phyloP scores from a whole-genome alignment of 1,140 invertebrate genomes.

The Drosophila miranda region DNA sequence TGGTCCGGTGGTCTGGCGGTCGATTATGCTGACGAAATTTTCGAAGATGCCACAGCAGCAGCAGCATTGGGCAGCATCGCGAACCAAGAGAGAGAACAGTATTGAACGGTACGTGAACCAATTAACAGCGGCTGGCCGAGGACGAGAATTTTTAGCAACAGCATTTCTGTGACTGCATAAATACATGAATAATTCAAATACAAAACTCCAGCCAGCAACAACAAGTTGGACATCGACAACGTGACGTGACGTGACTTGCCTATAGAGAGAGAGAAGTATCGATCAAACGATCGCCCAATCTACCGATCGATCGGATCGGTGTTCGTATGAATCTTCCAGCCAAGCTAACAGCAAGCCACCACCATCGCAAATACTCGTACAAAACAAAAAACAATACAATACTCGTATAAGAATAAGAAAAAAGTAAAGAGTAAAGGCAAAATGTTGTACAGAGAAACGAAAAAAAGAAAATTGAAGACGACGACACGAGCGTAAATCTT shows the following conservation, averaged over 20 bases:
- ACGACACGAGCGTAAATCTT: conserved; percentile 79
- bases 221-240: conserved; percentile 37
- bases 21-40: conserved; percentile 69
- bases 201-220: conserved; percentile 25
- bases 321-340: conserved; percentile 32
- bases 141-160: conserved; percentile 41
- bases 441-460: conserved; percentile 69
- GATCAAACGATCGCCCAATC: conserved; percentile 61
- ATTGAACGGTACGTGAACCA: conserved; percentile 64
- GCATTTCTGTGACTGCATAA: conserved; percentile 47
- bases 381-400: background rate
- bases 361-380: conserved; percentile 17
- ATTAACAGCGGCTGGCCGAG: conserved; percentile 49
- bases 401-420: conserved; percentile 37
- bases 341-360: conserved; percentile 25
- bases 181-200: conserved; percentile 75
- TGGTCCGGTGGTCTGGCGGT: conserved; percentile 15
- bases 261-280: conserved; percentile 51
- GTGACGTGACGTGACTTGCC: conserved; percentile 75
- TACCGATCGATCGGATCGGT: conserved; percentile 36
- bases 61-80: background rate
- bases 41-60: conserved; percentile 17
- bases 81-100: conserved; percentile 36
- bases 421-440: conserved; percentile 50
- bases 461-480: conserved; percentile 76